phyloP scores from a whole-genome alignment of 2,888 invertebrate species.

The Erpobdella octoculata region DNA sequence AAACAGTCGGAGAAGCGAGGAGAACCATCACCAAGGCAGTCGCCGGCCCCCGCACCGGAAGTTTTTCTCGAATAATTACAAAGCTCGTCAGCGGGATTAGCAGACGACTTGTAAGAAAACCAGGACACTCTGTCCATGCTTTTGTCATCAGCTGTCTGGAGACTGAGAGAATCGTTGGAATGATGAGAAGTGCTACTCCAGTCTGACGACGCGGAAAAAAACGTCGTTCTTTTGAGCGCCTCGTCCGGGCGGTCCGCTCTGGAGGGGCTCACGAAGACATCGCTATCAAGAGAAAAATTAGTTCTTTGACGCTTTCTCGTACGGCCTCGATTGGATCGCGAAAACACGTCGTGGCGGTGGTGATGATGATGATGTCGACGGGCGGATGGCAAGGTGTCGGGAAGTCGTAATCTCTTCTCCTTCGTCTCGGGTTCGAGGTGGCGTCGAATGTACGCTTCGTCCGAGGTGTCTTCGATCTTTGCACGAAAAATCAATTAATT shows the following conservation, averaged over 20 bases:
- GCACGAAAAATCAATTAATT: background rate
- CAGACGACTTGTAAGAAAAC: background rate
- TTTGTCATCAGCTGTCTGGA: constrained; percentile 1
- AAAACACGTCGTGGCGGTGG: background rate
- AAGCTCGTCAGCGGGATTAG: background rate
- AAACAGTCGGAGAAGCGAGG: no score
- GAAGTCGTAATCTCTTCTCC: constrained; percentile 13
- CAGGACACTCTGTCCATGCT: background rate
- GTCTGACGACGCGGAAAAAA: background rate
- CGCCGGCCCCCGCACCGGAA: background rate
- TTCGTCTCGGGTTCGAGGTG: constrained; percentile 9
- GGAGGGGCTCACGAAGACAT: background rate
- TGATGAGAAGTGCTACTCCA: background rate
- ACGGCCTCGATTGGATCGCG: background rate
- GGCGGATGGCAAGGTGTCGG: background rate
- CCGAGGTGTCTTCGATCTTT: constrained; percentile 8
- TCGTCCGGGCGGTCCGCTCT: no score
- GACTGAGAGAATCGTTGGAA: background rate
- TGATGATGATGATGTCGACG: background rate
- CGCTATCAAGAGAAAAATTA: background rate
- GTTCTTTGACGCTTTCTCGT: background rate
- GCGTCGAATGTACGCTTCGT: constrained; percentile 5
- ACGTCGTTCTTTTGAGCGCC: no score
- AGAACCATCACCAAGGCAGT: background rate
- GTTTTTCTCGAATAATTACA: no score